These are phyloP conservation scores for Spinus olivaceus DNA, from an alignment of 2,797 vertebrate genomes.

Conservation along the genomic window DNA sequence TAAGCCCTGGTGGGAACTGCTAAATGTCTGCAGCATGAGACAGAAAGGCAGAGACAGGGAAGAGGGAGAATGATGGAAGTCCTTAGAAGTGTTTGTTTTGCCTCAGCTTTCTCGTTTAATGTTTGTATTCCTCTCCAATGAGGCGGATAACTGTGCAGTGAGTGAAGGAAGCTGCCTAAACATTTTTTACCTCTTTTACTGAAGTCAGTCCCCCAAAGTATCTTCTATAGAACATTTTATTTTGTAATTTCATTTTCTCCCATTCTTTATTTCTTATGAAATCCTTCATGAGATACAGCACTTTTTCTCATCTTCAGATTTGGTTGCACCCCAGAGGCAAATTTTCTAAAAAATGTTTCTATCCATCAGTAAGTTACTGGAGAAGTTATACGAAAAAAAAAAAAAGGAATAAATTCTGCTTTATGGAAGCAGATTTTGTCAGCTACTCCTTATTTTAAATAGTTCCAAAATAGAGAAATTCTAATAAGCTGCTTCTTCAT, in stretches of 20 bases:
- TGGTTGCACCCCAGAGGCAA: neutral
- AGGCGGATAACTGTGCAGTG: neutral
- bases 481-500: neutral
- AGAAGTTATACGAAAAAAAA: neutral
- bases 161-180: neutral
- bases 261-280: neutral
- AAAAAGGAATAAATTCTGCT: neutral
- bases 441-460: neutral
- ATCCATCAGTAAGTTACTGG: neutral
- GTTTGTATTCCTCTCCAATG: neutral
- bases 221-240: neutral
- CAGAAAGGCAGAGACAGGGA: neutral
- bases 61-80: neutral
- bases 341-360: neutral
- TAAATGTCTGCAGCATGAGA: neutral
- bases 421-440: neutral
- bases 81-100: neutral
- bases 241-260: conserved; percentile 1
- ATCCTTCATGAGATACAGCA: neutral
- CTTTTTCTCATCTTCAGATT: neutral
- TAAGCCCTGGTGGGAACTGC: neutral
- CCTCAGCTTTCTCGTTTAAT: neutral
- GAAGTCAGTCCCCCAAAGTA: neutral
- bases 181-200: neutral
- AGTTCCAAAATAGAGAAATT: neutral